A percentile compares a stretch with the other conserved stretches of the same genome.
phyloP scores from a whole-genome alignment of 2,797 vertebrate genomes.

The Phrynocephalus forsythii region DNA sequence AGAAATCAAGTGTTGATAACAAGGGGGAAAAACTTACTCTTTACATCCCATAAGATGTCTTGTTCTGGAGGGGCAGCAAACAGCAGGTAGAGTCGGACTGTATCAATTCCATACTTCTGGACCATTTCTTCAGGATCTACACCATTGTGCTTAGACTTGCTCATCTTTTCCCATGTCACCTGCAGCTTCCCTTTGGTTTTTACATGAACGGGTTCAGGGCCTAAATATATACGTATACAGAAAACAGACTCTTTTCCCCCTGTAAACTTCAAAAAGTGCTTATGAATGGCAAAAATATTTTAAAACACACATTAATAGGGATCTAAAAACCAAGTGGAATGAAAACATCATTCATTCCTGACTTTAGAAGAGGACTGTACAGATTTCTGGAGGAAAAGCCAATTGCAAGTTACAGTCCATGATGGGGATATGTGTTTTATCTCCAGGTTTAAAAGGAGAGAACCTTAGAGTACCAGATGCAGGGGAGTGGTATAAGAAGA shows the following conservation, averaged over 20 bases:
- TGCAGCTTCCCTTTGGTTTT: constrained; percentile 80
- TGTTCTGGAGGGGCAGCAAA: constrained; percentile 94
- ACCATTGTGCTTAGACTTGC: constrained; percentile 96
- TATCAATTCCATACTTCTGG: constrained; percentile 90
- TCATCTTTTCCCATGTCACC: constrained; percentile 97
- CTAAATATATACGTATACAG: constrained; percentile 65
- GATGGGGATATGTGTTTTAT: too few species aligned
- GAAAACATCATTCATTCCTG: neutral
- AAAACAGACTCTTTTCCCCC: neutral
- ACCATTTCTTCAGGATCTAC: constrained; percentile 90
- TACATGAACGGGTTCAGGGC: constrained; percentile 80
- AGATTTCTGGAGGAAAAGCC: too few species aligned
- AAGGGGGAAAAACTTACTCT: constrained; percentile 82
- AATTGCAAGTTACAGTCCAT: too few species aligned
- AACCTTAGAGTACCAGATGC: too few species aligned
- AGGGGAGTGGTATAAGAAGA: too few species aligned
- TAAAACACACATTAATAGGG: constrained; percentile 15
- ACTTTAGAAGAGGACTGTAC: too few species aligned
- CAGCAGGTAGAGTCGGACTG: constrained; percentile 90
- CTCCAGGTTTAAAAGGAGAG: too few species aligned
- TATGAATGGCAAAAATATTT: constrained; percentile 15
- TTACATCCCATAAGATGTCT: constrained; percentile 94
- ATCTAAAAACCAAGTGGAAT: constrained; percentile 2
- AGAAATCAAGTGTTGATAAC: neutral
- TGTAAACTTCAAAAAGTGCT: neutral